Evolutionary conservation across 2,888 invertebrate genomes (phyloP).

Genomic region (Synanthedon andrenaeformis): DNA sequence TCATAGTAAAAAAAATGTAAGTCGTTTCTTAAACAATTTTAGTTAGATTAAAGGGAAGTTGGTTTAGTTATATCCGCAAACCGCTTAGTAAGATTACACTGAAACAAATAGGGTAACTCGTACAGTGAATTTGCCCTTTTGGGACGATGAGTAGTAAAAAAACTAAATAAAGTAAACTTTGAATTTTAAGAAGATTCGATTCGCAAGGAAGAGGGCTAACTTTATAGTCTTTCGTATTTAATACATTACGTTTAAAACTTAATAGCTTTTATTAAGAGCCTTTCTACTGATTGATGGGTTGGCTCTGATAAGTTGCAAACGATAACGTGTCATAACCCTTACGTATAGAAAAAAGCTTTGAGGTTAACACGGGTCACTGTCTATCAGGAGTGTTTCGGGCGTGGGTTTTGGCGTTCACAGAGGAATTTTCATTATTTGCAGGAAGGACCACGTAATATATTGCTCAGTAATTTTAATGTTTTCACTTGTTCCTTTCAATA

Average conservation of each 20-base stretch:
- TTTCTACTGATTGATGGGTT: too few species aligned
- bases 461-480: too few species aligned
- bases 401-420: too few species aligned
- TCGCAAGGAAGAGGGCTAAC: not conserved
- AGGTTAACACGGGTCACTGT: too few species aligned
- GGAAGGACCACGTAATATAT: too few species aligned
- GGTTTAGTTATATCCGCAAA: not conserved
- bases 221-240: not conserved
- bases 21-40: not conserved
- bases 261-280: not conserved
- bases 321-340: too few species aligned
- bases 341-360: too few species aligned
- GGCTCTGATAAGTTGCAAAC: too few species aligned
- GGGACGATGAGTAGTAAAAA: not conserved
- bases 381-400: too few species aligned
- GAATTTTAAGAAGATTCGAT: not conserved
- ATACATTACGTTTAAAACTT: not conserved
- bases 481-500: too few species aligned
- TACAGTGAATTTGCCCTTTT: not conserved
- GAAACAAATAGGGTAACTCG: not conserved
- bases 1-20: too few species aligned
- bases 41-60: not conserved
- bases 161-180: not conserved
- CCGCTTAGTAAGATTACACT: not conserved
- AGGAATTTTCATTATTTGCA: too few species aligned